Evolutionary conservation across 1,140 invertebrate species (phyloP).

Genomic region (Saxidomus purpurata): DNA sequence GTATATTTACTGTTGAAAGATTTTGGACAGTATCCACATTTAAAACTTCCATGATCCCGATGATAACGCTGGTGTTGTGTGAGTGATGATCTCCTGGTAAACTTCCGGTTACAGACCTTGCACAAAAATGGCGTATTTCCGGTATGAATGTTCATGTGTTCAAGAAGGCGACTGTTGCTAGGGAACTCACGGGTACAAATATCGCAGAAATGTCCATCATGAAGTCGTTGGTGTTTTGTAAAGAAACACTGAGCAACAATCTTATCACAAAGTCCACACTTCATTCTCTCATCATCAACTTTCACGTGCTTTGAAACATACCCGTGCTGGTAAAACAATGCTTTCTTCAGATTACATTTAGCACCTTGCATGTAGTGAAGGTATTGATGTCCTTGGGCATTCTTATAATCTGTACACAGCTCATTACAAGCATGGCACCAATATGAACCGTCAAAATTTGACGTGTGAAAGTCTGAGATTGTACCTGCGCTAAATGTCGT

Average conservation of each 20-base stretch:
- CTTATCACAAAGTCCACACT: constrained; percentile 57
- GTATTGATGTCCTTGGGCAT: constrained; percentile 37
- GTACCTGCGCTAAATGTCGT: neutral
- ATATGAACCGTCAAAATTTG: neutral
- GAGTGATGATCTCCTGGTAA: constrained; percentile 82
- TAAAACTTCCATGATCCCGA: constrained; percentile 22
- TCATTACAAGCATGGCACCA: constrained; percentile 60
- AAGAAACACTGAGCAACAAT: constrained; percentile 52
- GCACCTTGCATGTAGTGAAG: constrained; percentile 3
- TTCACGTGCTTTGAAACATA: constrained; percentile 24
- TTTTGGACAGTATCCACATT: constrained; percentile 47
- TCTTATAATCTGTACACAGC: neutral
- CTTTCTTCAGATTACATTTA: constrained; percentile 35
- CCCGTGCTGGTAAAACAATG: neutral
- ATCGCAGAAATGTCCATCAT: constrained; percentile 49
- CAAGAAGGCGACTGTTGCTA: constrained; percentile 52
- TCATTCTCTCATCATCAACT: constrained; percentile 2
- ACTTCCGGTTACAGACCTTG: constrained; percentile 94
- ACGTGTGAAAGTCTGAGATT: too few relatives aligned
- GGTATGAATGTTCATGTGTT: constrained; percentile 88
- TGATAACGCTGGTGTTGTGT: constrained; percentile 61
- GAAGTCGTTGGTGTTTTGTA: constrained; percentile 53
- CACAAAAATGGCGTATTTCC: constrained; percentile 96
- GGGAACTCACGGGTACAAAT: constrained; percentile 53
- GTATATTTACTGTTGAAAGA: constrained; percentile 55